Evolutionary conservation across 2,113 vertebrate genomes (phyloP), one percentile per base, ranked within the genome.

Genomic region (Lichenostomus cassidix): DNA sequence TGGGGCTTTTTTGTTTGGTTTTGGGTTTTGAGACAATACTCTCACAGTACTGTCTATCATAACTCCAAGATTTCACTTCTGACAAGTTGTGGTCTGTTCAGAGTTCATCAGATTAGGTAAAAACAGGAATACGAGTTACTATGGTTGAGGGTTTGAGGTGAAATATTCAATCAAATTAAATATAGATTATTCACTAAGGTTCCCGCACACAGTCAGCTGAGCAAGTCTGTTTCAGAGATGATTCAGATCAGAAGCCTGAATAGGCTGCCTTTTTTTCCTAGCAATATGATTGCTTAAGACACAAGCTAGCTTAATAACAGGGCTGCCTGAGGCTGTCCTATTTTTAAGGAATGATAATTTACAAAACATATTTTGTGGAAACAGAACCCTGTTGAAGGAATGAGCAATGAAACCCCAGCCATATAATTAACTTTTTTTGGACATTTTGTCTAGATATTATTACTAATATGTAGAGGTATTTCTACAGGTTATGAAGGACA

Each of bases 331-430:
- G 22, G 27, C 74, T 52, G 35, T 63, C 17, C 70, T 64, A 53
- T 65, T 91, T 87, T 87, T 81, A 87, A 91, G 23, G 21, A 75
- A 28, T 35, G 31, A 50, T 73, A 56, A 82, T 87, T 87, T 84
- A 58, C 27, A 58, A 91, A 92, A 59, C 15, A 59, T 15, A 49
- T 83, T 42, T 76, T 77, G 12, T 59, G 89, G 47, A 84, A 76
- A 79, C 20, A 11, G 19, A 73, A 63, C 88, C 53, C 25, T 82
- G 15, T 12, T 59, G 62, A 95, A 88, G 6, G 3, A 76, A 50
- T 0, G 0, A 64, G 12, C 16, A 90, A 33, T 1, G 5, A 65
- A 83, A 11, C 12, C 10, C 35, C 49, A 90, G 19, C 1, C 67
- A 50, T 46, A 73, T 19, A 85, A 25, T 28, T 55, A 68, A 27